Evolutionary conservation across 2,888 invertebrate genomes (phyloP), one percentile per base, ranked within the genome.

Genomic region (Phaedon cochleariae): DNA sequence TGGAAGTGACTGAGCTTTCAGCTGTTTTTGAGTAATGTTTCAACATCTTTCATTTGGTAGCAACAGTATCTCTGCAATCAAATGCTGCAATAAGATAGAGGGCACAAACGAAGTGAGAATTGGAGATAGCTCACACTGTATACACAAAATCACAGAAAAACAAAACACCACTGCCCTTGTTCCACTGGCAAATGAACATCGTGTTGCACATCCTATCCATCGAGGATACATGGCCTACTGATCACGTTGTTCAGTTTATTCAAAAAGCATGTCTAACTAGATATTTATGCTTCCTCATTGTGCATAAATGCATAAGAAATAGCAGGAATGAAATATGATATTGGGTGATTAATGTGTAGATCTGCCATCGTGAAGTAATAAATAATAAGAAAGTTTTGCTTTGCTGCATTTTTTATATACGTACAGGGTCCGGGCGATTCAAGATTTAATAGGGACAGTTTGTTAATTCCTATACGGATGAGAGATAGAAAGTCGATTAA

Each of bases 221-320:
- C 21, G 74, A 78, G 79, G 79, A 80, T 78, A 68, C 73, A 79
- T 78, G 80, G 75, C 73, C 76, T 74, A 70, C 54, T 79, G 80
- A 71, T 75, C 76, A 77, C 74, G 75, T 67, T 74, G 76, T 77
- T 77, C 77, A 75, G 69, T 71, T 73, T 72, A 77, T 73, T 74
- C 77, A 76, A 77, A 79, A 74, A 76, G 75, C 79, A 78, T 78
- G 73, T 70, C 78, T 71, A 76, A 74, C 74, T 68, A 73, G 64
- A 63, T 55, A 67, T 64, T 68, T 67, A 49, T 53, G 61, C 57
- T 70, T 67, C 65, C 69, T 61, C 52, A 52, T 65, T 65, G 57
- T 68, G 64, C 68, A 62, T 61, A 62, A 59, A 58, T 58, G 66
- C 64, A 49, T 64, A 64, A 69, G 65, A 66, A 64, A 59, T 59